Percentiles rank a stretch among this genome's conserved stretches.
Evolutionary conservation across 2,797 vertebrate genomes (phyloP).

Genomic region (Meda fulgida): DNA sequence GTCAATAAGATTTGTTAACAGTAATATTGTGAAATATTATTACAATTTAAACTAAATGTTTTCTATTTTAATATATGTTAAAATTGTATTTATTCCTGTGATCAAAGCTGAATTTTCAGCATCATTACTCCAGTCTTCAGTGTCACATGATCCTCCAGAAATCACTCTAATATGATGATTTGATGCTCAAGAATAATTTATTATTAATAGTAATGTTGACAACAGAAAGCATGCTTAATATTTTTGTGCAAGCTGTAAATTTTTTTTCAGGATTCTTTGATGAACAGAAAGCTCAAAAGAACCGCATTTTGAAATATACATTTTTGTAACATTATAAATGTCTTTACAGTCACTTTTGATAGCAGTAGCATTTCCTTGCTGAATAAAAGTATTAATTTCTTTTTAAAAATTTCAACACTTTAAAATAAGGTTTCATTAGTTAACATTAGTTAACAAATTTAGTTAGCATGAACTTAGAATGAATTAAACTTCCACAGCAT

Average conservation of each 20-base stretch:
- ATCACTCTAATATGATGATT: neutral
- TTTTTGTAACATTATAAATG: neutral
- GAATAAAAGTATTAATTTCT: neutral
- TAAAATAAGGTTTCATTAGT: too few species aligned
- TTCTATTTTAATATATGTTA: neutral
- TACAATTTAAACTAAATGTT: neutral
- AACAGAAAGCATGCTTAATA: neutral
- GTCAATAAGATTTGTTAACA: neutral
- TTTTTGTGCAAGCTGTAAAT: neutral
- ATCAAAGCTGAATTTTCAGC: neutral
- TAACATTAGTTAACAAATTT: too few species aligned
- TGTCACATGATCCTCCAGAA: neutral
- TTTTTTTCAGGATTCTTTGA: neutral
- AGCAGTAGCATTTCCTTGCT: too few species aligned
- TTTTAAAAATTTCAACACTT: neutral
- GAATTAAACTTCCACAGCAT: too few species aligned
- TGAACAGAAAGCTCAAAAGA: neutral
- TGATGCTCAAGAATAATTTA: neutral
- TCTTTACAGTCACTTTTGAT: neutral
- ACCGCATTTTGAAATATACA: neutral
- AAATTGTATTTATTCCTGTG: neutral
- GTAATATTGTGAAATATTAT: neutral
- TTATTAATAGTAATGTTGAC: neutral
- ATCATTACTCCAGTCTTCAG: too few species aligned
- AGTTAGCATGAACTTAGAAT: too few species aligned